phyloP scores from a whole-genome alignment of 2,888 invertebrate species.

The Mongoloraphidia duomilia region DNA sequence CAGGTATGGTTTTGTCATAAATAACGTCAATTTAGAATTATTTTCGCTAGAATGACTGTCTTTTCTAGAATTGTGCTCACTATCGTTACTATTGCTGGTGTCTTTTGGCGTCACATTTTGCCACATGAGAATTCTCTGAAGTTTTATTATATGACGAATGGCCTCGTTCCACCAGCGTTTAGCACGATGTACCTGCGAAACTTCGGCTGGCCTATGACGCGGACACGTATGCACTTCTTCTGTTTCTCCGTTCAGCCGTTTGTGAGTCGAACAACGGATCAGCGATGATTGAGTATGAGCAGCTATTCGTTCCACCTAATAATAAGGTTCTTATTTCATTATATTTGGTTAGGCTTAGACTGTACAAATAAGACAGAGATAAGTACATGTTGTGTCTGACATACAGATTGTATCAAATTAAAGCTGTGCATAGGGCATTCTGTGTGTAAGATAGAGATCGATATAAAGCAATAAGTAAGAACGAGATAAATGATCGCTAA shows the following conservation, averaged over 20 bases:
- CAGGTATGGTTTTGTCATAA: background rate
- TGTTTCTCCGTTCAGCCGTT: constrained; percentile 13
- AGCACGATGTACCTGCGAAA: constrained; percentile 19
- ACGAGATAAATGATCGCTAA: too few relatives aligned
- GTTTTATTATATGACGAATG: constrained; percentile 23
- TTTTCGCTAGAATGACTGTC: background rate
- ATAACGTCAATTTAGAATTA: background rate
- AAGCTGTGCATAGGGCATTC: too few relatives aligned
- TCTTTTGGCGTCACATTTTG: constrained; percentile 22
- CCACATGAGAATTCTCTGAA: constrained; percentile 22
- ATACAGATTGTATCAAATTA: too few relatives aligned
- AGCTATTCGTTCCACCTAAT: constrained; percentile 45
- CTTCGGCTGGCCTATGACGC: constrained; percentile 7
- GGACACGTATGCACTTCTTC: constrained; percentile 4
- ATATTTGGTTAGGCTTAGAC: background rate
- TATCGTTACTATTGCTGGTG: background rate
- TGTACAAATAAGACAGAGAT: too few relatives aligned
- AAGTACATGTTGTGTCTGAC: too few relatives aligned
- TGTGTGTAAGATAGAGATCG: too few relatives aligned
- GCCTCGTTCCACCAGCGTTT: constrained; percentile 29
- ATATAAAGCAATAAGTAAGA: too few relatives aligned
- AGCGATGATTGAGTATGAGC: constrained; percentile 54
- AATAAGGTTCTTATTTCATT: constrained; percentile 6
- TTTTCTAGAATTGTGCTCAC: too few relatives aligned
- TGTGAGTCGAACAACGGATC: constrained; percentile 26